A percentile compares a stretch with the other conserved stretches of the same genome.
Conservation (phyloP, 1,140 invertebrate species). For the Colletes gigas region DNA sequence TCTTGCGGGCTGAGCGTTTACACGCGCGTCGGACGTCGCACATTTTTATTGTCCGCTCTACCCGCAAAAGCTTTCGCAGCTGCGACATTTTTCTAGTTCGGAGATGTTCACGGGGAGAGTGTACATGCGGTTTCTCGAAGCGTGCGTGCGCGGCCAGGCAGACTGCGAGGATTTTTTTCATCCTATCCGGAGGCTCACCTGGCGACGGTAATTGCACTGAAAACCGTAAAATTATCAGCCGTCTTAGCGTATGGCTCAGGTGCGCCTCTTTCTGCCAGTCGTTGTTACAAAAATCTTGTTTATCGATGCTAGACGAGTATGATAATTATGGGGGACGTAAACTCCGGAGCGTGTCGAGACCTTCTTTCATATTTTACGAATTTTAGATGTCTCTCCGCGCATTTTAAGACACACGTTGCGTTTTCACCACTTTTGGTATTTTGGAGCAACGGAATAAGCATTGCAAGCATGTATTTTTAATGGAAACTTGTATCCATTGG, state of each 20-base stretch:
- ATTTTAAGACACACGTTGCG: no score
- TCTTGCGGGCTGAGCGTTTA: neutral
- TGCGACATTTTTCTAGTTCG: slow-evolving; percentile 69
- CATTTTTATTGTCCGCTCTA: neutral
- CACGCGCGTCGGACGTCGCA: neutral
- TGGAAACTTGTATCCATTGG: no score
- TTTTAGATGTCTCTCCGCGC: no score
- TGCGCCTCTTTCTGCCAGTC: neutral
- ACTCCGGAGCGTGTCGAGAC: no score
- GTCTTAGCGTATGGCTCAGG: neutral
- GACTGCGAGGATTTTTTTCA: slow-evolving; percentile 59
- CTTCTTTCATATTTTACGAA: no score
- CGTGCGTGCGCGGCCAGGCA: neutral
- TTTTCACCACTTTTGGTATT: no score
- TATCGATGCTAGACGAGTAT: neutral
- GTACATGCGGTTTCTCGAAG: neutral
- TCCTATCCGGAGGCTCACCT: slow-evolving; percentile 55
- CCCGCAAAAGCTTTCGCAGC: slow-evolving; percentile 57
- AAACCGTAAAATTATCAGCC: slow-evolving; percentile 26
- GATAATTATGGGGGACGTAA: no score
- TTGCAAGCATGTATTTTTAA: no score
- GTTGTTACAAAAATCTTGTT: neutral
- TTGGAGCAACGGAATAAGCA: no score
- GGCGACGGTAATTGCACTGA: slow-evolving; percentile 55
- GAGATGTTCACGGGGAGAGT: neutral